These are phyloP conservation scores for Trachelipus rathkii DNA, from an alignment of 1,140 invertebrate species.

Conservation along the genomic window DNA sequence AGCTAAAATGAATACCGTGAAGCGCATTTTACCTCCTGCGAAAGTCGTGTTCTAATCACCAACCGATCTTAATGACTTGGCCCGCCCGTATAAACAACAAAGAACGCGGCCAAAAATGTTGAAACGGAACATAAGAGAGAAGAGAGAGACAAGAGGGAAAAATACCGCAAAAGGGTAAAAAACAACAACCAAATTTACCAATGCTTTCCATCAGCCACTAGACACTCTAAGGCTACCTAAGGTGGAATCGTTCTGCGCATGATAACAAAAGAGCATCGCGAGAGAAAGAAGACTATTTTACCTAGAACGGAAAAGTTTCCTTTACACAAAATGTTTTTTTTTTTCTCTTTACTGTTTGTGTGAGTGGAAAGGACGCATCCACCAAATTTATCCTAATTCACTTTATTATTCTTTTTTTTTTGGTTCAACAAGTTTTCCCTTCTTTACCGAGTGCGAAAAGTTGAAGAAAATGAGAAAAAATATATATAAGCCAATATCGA, in stretches of 20 bases:
- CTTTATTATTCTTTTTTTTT: constrained; percentile 1
- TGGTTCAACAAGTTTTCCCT: neutral
- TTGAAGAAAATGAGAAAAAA: neutral
- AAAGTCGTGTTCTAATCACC: neutral
- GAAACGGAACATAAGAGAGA: no score
- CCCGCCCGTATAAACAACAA: neutral
- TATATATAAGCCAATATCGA: constrained; percentile 1
- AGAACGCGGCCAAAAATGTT: neutral
- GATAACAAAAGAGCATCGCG: neutral
- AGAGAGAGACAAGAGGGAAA: no score
- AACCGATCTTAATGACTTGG: constrained; percentile 7
- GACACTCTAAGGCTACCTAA: neutral
- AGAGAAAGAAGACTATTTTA: neutral
- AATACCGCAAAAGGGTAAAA: neutral
- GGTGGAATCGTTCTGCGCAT: neutral
- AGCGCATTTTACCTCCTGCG: neutral
- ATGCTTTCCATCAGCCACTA: constrained; percentile 1
- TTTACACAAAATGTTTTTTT: neutral
- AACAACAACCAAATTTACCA: constrained; percentile 7
- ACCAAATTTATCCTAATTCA: constrained; percentile 1
- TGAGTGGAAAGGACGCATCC: neutral
- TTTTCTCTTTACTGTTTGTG: neutral
- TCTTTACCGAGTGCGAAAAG: neutral
- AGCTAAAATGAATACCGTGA: neutral
- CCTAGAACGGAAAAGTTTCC: neutral